Evolutionary conservation across 2,113 vertebrate genomes (phyloP).

Genomic region (Ptilorrhoa leucosticta): DNA sequence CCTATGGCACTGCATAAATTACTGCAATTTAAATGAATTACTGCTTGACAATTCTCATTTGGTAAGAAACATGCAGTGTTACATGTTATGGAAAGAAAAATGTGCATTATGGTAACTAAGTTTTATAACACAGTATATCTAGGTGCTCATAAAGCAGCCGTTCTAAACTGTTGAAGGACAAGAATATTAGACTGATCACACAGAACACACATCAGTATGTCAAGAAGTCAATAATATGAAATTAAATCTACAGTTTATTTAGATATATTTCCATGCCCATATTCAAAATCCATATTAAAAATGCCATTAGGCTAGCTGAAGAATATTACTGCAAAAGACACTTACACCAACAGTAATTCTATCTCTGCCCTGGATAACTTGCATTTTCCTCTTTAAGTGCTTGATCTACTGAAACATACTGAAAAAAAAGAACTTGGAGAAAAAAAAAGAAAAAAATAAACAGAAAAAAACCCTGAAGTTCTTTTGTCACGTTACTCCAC

Average conservation of each 20-base stretch:
- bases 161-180: conserved; percentile 17
- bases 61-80: conserved; percentile 19
- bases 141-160: conserved; percentile 25
- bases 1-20: conserved; percentile 57
- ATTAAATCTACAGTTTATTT: conserved; percentile 45
- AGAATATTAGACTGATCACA: neutral
- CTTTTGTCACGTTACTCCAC: neutral
- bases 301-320: conserved; percentile 24
- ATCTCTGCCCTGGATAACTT: neutral
- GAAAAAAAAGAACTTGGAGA: neutral
- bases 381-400: neutral
- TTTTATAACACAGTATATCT: conserved; percentile 37
- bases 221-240: conserved; percentile 15
- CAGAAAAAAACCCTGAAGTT: neutral
- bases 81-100: conserved; percentile 9
- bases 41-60: conserved; percentile 53
- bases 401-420: neutral
- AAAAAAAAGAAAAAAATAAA: neutral
- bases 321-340: neutral
- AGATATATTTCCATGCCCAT: neutral
- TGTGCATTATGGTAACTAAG: conserved; percentile 1
- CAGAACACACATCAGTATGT: neutral
- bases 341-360: conserved; percentile 2
- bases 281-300: conserved; percentile 15
- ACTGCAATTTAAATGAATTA: conserved; percentile 58